Conservation (phyloP, 2,797 vertebrate species). For the Acropternis orthonyx region DNA sequence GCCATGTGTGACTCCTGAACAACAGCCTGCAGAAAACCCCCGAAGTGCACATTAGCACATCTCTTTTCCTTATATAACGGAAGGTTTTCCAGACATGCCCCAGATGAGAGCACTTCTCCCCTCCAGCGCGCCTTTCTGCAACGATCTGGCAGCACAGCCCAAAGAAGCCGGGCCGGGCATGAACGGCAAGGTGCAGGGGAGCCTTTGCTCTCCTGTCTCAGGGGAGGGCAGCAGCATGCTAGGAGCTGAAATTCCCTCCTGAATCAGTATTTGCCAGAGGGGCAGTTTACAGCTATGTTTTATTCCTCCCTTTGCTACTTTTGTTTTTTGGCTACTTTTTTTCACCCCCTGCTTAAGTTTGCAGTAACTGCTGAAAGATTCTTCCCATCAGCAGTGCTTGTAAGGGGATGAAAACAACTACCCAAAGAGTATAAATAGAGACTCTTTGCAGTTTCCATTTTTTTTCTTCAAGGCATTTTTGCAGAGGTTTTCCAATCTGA, state of each 20-base stretch:
- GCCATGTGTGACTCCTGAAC: conserved; percentile 44
- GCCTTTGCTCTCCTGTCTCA: neutral
- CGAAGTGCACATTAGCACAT: conserved; percentile 38
- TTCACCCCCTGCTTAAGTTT: neutral
- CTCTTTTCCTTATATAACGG: conserved; percentile 41
- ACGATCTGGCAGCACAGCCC: neutral
- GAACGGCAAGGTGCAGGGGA: neutral
- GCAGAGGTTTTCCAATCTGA: conserved; percentile 48
- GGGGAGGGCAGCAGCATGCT: neutral
- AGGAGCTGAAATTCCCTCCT: neutral
- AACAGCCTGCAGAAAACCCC: conserved; percentile 54
- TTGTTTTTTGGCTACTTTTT: neutral
- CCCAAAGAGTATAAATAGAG: conserved; percentile 61
- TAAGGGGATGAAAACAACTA: conserved; percentile 31
- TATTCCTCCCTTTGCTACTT: neutral
- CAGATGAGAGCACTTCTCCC: neutral
- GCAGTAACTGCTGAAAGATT: neutral
- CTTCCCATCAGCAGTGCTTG: neutral
- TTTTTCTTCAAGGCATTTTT: conserved; percentile 65
- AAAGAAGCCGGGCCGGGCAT: conserved; percentile 5
- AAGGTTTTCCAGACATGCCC: conserved; percentile 35
- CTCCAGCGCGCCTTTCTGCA: neutral
- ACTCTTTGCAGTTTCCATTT: conserved; percentile 59
- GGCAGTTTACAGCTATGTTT: neutral
- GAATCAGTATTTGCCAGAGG: neutral